phyloP scores from a whole-genome alignment of 2,113 vertebrate genomes.

The Dicentrarchus labrax region DNA sequence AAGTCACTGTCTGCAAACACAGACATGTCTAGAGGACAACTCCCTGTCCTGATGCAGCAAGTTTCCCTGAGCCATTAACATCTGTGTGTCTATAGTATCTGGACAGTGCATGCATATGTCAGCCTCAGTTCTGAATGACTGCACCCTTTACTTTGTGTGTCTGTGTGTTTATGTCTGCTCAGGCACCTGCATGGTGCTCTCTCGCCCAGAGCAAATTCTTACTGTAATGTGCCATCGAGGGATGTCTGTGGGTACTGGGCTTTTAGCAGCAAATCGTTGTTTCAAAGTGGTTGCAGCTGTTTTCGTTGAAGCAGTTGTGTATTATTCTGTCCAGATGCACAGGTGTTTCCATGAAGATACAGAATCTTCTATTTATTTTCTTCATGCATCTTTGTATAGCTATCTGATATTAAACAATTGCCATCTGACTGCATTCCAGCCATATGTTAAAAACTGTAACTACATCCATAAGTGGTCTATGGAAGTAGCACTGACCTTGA shows the following conservation, averaged over 20 bases:
- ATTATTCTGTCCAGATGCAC: conserved; percentile 40
- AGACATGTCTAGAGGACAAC: conserved; percentile 13
- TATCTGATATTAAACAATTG: neutral
- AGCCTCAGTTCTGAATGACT: neutral
- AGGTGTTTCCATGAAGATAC: conserved; percentile 40
- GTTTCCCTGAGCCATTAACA: neutral
- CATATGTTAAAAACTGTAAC: neutral
- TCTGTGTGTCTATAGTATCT: neutral
- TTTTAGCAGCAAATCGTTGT: conserved; percentile 31
- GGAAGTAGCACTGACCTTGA: neutral
- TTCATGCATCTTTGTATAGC: neutral
- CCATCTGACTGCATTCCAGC: neutral
- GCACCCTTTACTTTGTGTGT: neutral
- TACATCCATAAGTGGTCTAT: neutral
- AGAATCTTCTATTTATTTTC: neutral
- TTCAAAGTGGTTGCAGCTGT: conserved; percentile 48
- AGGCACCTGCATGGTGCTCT: conserved; percentile 23
- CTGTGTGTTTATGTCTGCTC: conserved; percentile 22
- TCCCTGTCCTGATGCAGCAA: neutral
- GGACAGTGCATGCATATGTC: neutral
- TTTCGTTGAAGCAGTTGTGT: conserved; percentile 20
- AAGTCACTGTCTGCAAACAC: conserved; percentile 39
- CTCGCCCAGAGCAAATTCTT: neutral
- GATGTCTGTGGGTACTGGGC: neutral
- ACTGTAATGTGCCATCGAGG: conserved; percentile 26